These are phyloP conservation scores for Rhodeus uyekii DNA, from an alignment of 2,797 vertebrate genomes.

Conservation along the genomic window DNA sequence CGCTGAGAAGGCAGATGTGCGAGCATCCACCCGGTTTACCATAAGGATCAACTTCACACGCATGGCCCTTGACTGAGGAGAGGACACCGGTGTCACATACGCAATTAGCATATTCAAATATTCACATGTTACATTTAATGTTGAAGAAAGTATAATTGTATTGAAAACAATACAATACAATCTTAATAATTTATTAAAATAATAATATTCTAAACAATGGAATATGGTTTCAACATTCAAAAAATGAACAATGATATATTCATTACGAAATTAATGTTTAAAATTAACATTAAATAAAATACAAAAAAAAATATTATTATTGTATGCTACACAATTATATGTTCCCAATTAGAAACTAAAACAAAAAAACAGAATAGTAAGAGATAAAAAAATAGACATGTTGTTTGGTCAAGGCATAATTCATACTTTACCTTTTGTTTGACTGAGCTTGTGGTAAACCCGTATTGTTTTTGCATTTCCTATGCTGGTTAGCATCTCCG, in stretches of 20 bases:
- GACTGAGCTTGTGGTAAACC: conserved; percentile 90
- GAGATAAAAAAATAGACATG: too few relatives aligned
- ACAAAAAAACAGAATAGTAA: too few relatives aligned
- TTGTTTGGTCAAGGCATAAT: neutral
- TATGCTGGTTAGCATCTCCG: conserved; percentile 76
- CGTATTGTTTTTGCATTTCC: conserved; percentile 80
- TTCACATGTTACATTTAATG: neutral
- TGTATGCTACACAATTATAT: neutral
- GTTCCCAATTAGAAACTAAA: neutral
- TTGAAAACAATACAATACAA: neutral
- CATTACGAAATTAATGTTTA: too few relatives aligned
- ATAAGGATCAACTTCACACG: conserved; percentile 84
- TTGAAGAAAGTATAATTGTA: neutral
- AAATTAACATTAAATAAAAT: too few relatives aligned
- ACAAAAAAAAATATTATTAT: too few relatives aligned
- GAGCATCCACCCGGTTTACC: conserved; percentile 89
- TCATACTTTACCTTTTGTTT: conserved; percentile 84
- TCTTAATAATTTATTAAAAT: neutral
- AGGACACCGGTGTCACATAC: conserved; percentile 31
- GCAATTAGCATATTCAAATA: neutral
- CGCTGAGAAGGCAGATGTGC: conserved; percentile 93
- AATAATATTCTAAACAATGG: neutral
- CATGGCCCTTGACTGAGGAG: conserved; percentile 88
- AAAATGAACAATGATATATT: neutral
- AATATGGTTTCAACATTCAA: neutral